Conservation (phyloP, 2,113 vertebrate genomes). For the Myiagra hebetior region DNA sequence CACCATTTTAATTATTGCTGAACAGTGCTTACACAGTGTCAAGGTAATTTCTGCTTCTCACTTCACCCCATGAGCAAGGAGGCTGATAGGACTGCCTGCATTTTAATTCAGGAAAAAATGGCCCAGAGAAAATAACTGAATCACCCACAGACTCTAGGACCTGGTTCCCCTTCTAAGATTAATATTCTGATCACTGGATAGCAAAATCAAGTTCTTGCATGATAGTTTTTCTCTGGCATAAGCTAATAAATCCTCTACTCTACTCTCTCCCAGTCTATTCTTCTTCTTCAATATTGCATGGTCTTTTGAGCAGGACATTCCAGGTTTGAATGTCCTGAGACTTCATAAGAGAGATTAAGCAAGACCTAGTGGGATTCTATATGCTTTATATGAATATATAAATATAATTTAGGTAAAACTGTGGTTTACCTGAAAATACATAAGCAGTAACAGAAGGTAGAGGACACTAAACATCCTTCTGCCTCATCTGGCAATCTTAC, state of each 20-base stretch:
- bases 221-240: not conserved
- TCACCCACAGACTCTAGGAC: not conserved
- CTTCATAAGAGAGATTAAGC: not conserved
- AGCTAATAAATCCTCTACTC: not conserved
- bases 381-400: not conserved
- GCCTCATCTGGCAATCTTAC: not conserved
- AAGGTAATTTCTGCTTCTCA: not conserved
- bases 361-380: not conserved
- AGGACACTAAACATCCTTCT: not conserved
- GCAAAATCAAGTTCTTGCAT: not conserved
- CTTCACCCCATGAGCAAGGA: not conserved
- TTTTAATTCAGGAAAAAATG: not conserved
- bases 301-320: not conserved
- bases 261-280: not conserved
- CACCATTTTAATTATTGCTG: too few relatives aligned
- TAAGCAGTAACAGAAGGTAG: not conserved
- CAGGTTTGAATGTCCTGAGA: not conserved
- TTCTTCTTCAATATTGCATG: not conserved
- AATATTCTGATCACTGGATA: not conserved
- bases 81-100: not conserved
- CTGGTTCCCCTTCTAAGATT: not conserved
- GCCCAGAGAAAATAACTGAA: not conserved
- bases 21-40: not conserved
- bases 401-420: not conserved
- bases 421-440: not conserved